A percentile compares a stretch with the other conserved stretches of the same genome.
phyloP scores from a whole-genome alignment of 92 coral and sea anemone genomes.

The Epizoanthus stellaris region DNA sequence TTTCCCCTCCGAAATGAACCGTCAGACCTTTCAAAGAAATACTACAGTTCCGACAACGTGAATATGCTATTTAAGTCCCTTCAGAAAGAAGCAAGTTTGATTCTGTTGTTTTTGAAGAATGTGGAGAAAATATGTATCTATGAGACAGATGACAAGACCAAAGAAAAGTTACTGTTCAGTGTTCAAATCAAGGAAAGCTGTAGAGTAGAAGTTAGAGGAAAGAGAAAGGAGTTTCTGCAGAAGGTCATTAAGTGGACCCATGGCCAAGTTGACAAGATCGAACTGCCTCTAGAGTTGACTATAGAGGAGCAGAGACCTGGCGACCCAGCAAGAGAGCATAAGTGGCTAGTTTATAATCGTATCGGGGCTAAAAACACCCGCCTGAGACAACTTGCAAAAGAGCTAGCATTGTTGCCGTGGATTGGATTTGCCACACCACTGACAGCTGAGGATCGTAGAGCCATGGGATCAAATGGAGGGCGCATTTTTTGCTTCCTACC shows the following conservation, averaged over 20 bases:
- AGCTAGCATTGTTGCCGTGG: conserved; percentile 87
- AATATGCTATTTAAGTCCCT: conserved; percentile 75
- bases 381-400: conserved; percentile 54
- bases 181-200: conserved; percentile 66
- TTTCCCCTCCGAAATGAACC: conserved; percentile 82
- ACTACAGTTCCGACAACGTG: conserved; percentile 80
- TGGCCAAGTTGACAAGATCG: conserved; percentile 43
- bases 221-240: conserved; percentile 57
- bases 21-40: conserved; percentile 76
- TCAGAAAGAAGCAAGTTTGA: conserved; percentile 75
- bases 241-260: conserved; percentile 55
- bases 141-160: conserved; percentile 58
- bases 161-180: conserved; percentile 57
- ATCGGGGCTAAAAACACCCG: conserved; percentile 67
- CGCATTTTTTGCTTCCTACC: conserved; percentile 94
- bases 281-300: conserved; percentile 57
- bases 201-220: conserved; percentile 51
- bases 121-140: conserved; percentile 78
- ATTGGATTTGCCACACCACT: conserved; percentile 86
- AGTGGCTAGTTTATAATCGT: conserved; percentile 77
- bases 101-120: conserved; percentile 85
- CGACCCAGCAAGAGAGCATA: conserved; percentile 25
- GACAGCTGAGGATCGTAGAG: conserved; percentile 29
- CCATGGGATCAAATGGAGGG: conserved; percentile 60
- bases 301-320: conserved; percentile 55